Evolutionary conservation across 2,113 vertebrate species (phyloP), one percentile per base, ranked within the genome.

Genomic region (Syngnathus scovelli): DNA sequence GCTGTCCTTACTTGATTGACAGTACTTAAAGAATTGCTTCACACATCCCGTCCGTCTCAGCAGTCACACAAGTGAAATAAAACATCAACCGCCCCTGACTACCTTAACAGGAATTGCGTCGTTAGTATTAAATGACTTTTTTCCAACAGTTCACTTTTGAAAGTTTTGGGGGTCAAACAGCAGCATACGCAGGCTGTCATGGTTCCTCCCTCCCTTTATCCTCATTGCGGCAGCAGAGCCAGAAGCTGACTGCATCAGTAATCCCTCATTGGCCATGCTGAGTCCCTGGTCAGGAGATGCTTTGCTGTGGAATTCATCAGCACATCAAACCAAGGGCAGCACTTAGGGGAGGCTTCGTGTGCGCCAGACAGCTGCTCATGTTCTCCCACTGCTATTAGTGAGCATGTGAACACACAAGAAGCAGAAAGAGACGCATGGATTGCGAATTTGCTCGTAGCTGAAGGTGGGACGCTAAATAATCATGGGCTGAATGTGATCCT

Each of bases 241-340:
- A 75, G 63, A 65, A 58, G 69, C 74, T 63, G 64, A 64, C 75
- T 75, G 74, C 71, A 73, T 84, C 72, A 54, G 72, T 79, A 73
- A 85, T 85, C 70, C 71, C 74, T 79, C 74, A 68, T 6, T 63
- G 72, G 72, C 66, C 49, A 21, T 37, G 70, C 75, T 64, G 75
- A 68, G 16, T 81, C 68, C 44, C 63, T 21, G n/a, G 43, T 74
- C 69, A 63, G 79, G 69, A 80, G 73, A 66, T 63, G 59, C 69
- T 78, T 73, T 77, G 74, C 80, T 82, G 78, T 77, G 76, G 76
- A 79, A 81, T 79, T 77, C 78, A 81, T 84, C 78, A 83, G 74
- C 68, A 69, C 83, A 51, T 67, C 63, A 69, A 83, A 72, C 68
- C 78, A 64, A 83, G 80, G 56, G 70, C 82, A 78, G 73, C 69